Conservation (phyloP, 30 jellyfish, hydroid and myxozoan species). For the Pseudorhiza aurosa region DNA sequence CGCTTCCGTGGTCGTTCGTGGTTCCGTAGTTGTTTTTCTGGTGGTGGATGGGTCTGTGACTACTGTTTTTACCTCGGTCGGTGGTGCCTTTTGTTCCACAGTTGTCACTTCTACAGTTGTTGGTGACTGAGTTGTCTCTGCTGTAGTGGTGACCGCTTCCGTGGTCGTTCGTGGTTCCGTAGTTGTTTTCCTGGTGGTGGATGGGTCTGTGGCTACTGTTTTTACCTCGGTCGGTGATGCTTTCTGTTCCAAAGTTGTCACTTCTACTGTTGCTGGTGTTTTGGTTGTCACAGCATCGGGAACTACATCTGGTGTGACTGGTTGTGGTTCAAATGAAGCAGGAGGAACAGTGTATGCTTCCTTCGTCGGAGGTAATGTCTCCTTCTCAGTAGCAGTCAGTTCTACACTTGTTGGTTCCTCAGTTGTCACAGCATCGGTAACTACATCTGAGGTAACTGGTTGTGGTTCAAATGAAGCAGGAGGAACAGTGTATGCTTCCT, state of each 20-base stretch:
- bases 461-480: not conserved
- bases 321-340: not conserved
- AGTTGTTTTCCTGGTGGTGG: slow-evolving; percentile 19
- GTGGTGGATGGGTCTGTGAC: slow-evolving; percentile 13
- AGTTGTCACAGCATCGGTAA: not conserved
- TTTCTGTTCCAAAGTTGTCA: not conserved
- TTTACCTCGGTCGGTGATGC: not conserved
- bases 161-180: slow-evolving; percentile 41
- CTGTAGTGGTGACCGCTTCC: slow-evolving; percentile 10
- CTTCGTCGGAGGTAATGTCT: not conserved
- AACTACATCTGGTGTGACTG: not conserved
- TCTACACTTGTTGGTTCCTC: not conserved
- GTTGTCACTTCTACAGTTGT: slow-evolving; percentile 4
- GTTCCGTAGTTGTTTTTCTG: slow-evolving; percentile 20
- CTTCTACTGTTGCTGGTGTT: slow-evolving; percentile 10
- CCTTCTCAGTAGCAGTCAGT: not conserved
- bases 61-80: slow-evolving; percentile 22
- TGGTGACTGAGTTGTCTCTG: not conserved
- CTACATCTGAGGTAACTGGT: slow-evolving; percentile 4
- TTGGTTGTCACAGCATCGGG: slow-evolving; percentile 5
- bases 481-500: not conserved
- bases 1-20: slow-evolving; percentile 9
- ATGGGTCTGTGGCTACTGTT: slow-evolving; percentile 30
- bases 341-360: not conserved
- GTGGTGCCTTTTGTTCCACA: not conserved